Evolutionary conservation across 2,113 vertebrate genomes (phyloP).

Genomic region (Periophthalmodon schlosseri): DNA sequence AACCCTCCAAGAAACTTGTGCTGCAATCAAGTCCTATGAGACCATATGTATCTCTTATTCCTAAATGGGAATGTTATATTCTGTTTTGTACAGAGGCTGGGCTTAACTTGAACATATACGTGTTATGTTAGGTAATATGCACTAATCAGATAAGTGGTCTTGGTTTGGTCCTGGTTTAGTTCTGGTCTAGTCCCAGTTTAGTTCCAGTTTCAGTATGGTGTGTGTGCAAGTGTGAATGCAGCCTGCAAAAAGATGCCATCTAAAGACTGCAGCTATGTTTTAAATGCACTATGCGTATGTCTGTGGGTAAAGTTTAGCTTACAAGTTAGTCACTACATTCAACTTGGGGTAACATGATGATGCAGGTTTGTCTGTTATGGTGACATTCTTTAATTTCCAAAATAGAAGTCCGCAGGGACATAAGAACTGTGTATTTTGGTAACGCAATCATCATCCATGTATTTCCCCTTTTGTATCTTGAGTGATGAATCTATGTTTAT

Average conservation of each 20-base stretch:
- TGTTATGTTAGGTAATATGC: background rate
- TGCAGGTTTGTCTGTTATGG: background rate
- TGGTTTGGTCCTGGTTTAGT: background rate
- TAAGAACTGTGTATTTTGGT: background rate
- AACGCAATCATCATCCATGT: slow-evolving; percentile 6
- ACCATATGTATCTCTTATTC: slow-evolving; percentile 8
- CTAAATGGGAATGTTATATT: slow-evolving; percentile 3
- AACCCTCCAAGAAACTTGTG: background rate
- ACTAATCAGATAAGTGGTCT: background rate
- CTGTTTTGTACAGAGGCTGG: background rate
- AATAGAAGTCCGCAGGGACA: background rate
- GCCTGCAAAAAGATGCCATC: background rate
- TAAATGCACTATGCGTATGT: background rate
- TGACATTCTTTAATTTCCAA: background rate
- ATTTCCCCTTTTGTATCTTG: background rate
- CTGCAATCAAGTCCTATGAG: background rate
- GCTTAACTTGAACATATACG: background rate
- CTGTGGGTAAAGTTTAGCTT: slow-evolving; percentile 16
- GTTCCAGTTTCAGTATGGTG: background rate
- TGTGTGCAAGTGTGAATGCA: background rate
- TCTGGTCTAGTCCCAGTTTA: background rate
- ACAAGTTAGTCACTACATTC: slow-evolving; percentile 8
- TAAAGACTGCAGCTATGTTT: background rate
- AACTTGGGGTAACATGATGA: background rate
- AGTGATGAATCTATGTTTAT: background rate